Conservation (phyloP, 2,888 invertebrate species). For the Leptinotarsa rubiginosa region DNA sequence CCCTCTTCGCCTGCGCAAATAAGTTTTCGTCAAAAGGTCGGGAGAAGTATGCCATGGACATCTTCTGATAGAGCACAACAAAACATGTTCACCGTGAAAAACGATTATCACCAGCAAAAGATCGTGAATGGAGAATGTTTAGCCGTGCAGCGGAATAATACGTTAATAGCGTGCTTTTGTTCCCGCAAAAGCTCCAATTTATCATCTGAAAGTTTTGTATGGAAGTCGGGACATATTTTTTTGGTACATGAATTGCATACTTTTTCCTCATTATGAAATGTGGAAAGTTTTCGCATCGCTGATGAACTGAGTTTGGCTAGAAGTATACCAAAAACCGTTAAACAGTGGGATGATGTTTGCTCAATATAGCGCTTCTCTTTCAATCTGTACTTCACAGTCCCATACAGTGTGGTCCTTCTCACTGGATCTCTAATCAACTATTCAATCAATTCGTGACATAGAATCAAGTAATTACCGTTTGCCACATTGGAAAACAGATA, state of each 20-base stretch:
- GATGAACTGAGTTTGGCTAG: not conserved
- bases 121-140: slow-evolving; percentile 25
- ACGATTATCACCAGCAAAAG: slow-evolving; percentile 6
- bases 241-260: not conserved
- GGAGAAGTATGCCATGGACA: not conserved
- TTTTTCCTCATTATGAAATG: not conserved
- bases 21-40: not conserved
- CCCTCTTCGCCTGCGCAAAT: not conserved
- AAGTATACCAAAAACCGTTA: no score
- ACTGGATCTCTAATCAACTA: no score
- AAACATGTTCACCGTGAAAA: slow-evolving; percentile 18
- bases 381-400: no score
- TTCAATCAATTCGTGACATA: no score
- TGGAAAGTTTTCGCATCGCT: not conserved
- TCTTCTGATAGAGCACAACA: not conserved
- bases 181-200: slow-evolving; percentile 21
- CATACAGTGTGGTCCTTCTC: no score
- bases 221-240: slow-evolving; percentile 1
- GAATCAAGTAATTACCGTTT: no score
- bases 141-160: slow-evolving; percentile 23
- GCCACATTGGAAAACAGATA: no score
- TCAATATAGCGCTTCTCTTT: no score
- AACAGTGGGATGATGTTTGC: no score
- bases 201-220: slow-evolving; percentile 17
- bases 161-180: slow-evolving; percentile 27